Conservation (phyloP, 2,113 vertebrate species). For the Etia nguti region DNA sequence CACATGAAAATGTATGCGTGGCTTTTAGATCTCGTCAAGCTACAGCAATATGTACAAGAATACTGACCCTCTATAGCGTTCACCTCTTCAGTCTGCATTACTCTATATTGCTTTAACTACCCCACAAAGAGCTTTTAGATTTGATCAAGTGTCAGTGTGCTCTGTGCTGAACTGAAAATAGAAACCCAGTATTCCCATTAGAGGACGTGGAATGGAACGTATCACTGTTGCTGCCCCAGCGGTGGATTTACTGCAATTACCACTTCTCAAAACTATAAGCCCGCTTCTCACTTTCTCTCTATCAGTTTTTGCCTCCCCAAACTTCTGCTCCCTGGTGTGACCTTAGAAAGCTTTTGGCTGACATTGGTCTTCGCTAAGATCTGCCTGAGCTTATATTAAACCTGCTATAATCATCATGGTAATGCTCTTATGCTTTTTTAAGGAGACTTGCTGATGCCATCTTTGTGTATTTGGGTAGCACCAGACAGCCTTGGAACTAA, state of each 20-base stretch:
- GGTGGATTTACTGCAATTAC: background rate
- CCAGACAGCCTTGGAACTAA: slow-evolving; percentile 1
- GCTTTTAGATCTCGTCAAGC: background rate
- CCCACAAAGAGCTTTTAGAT: slow-evolving; percentile 37
- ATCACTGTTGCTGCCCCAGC: background rate
- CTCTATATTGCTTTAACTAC: background rate
- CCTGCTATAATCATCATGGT: slow-evolving; percentile 29
- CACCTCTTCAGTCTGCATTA: background rate
- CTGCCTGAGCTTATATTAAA: slow-evolving; percentile 6
- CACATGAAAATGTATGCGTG: background rate
- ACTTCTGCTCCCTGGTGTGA: background rate
- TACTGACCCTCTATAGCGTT: background rate
- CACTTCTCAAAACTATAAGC: background rate
- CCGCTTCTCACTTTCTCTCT: background rate
- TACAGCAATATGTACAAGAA: background rate
- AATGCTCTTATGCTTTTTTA: slow-evolving; percentile 30
- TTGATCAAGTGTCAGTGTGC: slow-evolving; percentile 15
- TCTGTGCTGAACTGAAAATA: background rate
- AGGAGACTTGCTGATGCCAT: slow-evolving; percentile 33
- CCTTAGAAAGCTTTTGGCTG: slow-evolving; percentile 7
- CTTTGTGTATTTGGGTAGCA: background rate
- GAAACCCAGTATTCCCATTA: background rate
- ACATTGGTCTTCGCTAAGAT: background rate
- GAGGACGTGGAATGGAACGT: background rate
- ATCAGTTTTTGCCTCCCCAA: background rate